Evolutionary conservation across 2,797 vertebrate genomes (phyloP), one percentile per base, ranked within the genome.

Genomic region (Hapalemur alaotrensis): DNA sequence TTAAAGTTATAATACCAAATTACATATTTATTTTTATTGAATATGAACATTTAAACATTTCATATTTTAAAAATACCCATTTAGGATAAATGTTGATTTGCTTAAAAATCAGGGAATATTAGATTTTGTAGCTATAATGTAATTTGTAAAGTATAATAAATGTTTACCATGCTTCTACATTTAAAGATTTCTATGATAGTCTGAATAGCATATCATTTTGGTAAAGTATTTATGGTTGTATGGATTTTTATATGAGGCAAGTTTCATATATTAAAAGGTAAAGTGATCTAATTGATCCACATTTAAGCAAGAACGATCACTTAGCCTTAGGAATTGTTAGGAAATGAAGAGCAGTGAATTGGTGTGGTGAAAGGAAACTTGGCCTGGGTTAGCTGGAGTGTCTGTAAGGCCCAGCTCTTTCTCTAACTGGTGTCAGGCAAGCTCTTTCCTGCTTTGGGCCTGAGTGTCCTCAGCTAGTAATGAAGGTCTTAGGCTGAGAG

Each of bases 31-130:
- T 95, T 95, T 97, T 86, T 93, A 95, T 48, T 95, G 80, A 96
- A 67, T 20, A 87, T 95, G 97, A 98, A 61, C 94, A 94, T 98
- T 97, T 97, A 98, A 98, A 69, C 91, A 95, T 98, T 96, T 95
- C 89, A 82, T 97, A 72, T 97, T 98, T 98, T 96, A 41, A 86
- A 97, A 98, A 97, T 89, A 85, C 87, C 52, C 0, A 93, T 97
- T 98, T 98, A 97, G 96, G 96, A 97, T 98, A 52, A 89, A 93
- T 88, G 52, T n/a, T 28, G 43, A n/a, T 61, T 65, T 92, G 48
- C 65, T 94, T 95, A 46, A 88, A 80, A 83, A 75, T 76, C 67
- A 54, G 22, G 28, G 61, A 81, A 86, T 96, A 32, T 43, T 75
- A 70, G 73, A 73, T 41, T 84, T 84, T 89, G 8, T 91, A 81